phyloP scores from a whole-genome alignment of 1,140 invertebrate species.

The Drosophila bocqueti region DNA sequence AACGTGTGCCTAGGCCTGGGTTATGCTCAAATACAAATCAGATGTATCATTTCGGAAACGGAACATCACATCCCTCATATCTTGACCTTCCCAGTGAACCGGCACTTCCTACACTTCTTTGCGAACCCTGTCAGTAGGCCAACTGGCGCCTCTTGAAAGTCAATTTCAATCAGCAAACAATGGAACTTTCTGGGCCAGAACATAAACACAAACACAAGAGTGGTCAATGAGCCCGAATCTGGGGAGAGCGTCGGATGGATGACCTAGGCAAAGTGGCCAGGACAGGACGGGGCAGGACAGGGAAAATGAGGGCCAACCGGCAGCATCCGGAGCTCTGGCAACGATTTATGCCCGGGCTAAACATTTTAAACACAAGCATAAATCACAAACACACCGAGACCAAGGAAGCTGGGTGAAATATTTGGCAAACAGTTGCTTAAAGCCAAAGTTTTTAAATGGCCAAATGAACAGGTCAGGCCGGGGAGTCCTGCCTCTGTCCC shows the following conservation, averaged over 20 bases:
- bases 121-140: slow-evolving; percentile 15
- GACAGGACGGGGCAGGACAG: not conserved
- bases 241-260: slow-evolving; percentile 38
- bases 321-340: slow-evolving; percentile 25
- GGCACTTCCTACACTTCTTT: slow-evolving; percentile 19
- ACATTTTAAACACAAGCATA: slow-evolving; percentile 60
- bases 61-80: slow-evolving; percentile 2
- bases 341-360: slow-evolving; percentile 50
- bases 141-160: slow-evolving; percentile 51
- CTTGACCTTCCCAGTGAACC: slow-evolving; percentile 23
- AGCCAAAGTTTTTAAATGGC: slow-evolving; percentile 45
- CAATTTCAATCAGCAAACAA: slow-evolving; percentile 56
- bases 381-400: slow-evolving; percentile 52
- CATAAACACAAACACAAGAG: slow-evolving; percentile 51
- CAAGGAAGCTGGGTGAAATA: slow-evolving; percentile 38
- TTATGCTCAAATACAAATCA: slow-evolving; percentile 8
- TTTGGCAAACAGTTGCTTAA: slow-evolving; percentile 49
- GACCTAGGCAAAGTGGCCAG: slow-evolving; percentile 35
- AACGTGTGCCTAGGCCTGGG: not conserved
- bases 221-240: slow-evolving; percentile 45
- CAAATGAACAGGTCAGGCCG: slow-evolving; percentile 23
- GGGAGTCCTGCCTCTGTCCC: not conserved
- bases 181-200: slow-evolving; percentile 48
- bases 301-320: slow-evolving; percentile 16
- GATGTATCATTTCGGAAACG: slow-evolving; percentile 8